These are phyloP conservation scores for Drosophila colorata DNA, from an alignment of 2,888 invertebrate species.

Conservation along the genomic window DNA sequence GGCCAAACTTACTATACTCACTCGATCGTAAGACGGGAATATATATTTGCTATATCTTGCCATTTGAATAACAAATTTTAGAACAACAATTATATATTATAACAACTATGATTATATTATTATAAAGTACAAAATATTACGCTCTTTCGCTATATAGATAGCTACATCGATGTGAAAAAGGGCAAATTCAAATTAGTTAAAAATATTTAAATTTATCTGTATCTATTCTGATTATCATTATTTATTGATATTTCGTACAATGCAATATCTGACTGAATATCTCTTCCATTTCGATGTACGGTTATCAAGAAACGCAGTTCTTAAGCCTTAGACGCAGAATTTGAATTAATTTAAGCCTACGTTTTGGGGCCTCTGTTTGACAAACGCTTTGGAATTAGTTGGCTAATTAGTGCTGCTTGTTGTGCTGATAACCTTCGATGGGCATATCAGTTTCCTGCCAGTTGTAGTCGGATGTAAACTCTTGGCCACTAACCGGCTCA, in stretches of 20 bases:
- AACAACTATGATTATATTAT: too few species aligned
- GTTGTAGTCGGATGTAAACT: constrained; percentile 4
- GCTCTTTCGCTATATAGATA: neutral
- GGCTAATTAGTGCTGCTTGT: constrained; percentile 20
- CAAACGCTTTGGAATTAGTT: neutral
- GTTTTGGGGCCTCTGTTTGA: neutral
- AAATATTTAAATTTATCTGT: neutral
- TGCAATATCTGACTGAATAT: neutral
- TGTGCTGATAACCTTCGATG: constrained; percentile 6
- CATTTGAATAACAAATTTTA: too few species aligned
- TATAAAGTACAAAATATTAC: neutral
- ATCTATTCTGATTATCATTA: too few species aligned
- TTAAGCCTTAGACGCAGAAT: constrained; percentile 10
- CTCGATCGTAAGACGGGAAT: neutral
- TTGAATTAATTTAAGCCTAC: neutral
- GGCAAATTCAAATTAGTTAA: too few species aligned
- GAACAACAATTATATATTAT: too few species aligned
- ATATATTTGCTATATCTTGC: too few species aligned
- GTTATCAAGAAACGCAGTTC: neutral
- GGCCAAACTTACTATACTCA: too few species aligned
- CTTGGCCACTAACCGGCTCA: constrained; percentile 2
- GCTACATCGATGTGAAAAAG: too few species aligned
- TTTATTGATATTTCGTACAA: too few species aligned
- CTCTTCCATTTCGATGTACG: neutral
- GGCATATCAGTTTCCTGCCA: constrained; percentile 24